A percentile compares a stretch with the other conserved stretches of the same genome.
These are phyloP conservation scores for Thermophis baileyi DNA, from an alignment of 2,113 vertebrate genomes.

Conservation along the genomic window DNA sequence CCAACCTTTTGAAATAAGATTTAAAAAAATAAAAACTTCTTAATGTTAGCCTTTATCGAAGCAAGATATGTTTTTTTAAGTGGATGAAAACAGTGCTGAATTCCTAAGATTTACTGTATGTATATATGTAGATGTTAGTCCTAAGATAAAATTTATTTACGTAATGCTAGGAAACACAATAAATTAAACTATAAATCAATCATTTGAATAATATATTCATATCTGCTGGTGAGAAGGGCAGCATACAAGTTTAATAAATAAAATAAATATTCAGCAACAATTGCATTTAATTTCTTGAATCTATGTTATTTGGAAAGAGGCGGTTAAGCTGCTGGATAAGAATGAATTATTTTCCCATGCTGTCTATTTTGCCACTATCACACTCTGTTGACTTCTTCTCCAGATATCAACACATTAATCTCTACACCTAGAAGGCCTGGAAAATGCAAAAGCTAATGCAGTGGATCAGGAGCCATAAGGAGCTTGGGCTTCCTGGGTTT, in stretches of 20 bases:
- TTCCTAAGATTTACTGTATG: background rate
- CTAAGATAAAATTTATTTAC: constrained; percentile 4
- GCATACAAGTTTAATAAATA: background rate
- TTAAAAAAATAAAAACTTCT: constrained; percentile 12
- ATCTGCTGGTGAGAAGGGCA: background rate
- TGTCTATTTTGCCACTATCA: background rate
- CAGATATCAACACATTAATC: background rate
- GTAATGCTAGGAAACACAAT: background rate
- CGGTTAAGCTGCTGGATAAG: background rate
- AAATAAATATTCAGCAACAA: background rate
- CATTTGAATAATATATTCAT: background rate
- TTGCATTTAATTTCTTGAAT: constrained; percentile 15
- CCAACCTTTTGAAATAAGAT: constrained; percentile 18
- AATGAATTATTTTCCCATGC: background rate
- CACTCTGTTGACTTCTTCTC: background rate
- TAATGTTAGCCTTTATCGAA: constrained; percentile 5
- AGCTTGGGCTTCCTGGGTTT: background rate
- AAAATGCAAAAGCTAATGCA: background rate
- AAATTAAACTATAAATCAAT: background rate
- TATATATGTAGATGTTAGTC: constrained; percentile 1
- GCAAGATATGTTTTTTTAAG: constrained; percentile 7
- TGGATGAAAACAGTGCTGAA: background rate
- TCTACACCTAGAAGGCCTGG: background rate
- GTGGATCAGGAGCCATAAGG: no score
- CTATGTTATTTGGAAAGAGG: background rate